Percentiles rank a stretch among this genome's conserved stretches.
phyloP scores from a whole-genome alignment of 2,797 vertebrate species.

The Micrastur ruficollis region DNA sequence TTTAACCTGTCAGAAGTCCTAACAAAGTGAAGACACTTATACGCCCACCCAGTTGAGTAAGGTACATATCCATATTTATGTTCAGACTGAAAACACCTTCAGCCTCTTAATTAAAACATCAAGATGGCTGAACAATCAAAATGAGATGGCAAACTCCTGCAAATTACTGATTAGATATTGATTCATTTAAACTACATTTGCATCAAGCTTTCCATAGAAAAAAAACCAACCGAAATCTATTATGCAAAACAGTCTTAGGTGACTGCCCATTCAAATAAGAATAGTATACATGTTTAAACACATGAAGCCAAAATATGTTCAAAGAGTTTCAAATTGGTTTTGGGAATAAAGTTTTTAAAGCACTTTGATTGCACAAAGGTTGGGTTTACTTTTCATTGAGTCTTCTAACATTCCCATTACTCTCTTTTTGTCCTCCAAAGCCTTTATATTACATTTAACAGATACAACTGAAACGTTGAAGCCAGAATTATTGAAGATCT shows the following conservation, averaged over 20 bases:
- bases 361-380: background rate
- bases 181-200: slow-evolving; percentile 11
- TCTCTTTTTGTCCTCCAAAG: background rate
- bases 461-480: slow-evolving; percentile 17
- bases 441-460: background rate
- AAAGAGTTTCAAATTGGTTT: background rate
- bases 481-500: background rate
- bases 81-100: background rate
- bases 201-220: background rate
- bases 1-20: background rate
- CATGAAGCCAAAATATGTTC: background rate
- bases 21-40: background rate
- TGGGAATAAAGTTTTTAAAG: background rate
- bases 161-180: background rate
- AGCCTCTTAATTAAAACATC: slow-evolving; percentile 24
- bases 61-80: background rate
- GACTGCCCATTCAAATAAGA: slow-evolving; percentile 31
- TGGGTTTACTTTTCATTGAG: background rate
- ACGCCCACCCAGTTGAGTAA: background rate
- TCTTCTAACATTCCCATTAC: background rate
- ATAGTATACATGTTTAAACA: slow-evolving; percentile 9
- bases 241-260: background rate
- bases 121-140: background rate
- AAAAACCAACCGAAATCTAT: background rate
- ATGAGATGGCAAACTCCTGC: background rate